Evolutionary conservation across 2,888 invertebrate genomes (phyloP).

Genomic region (Ochlodes sylvanus): DNA sequence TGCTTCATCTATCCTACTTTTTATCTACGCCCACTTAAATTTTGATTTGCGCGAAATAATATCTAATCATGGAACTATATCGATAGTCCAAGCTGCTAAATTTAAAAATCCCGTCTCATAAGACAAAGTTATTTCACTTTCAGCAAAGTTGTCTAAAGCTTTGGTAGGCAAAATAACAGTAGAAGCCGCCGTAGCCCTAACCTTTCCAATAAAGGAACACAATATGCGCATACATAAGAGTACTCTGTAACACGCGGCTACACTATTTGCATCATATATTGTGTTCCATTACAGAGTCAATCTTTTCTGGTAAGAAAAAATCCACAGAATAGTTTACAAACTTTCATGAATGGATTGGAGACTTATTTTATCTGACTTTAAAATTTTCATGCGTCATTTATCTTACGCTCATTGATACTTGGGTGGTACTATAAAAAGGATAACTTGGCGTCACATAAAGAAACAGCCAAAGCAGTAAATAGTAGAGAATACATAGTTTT

Average conservation of each 20-base stretch:
- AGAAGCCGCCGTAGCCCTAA: constrained; percentile 8
- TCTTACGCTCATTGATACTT: too few relatives aligned
- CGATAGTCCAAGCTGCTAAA: too few relatives aligned
- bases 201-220: constrained; percentile 30
- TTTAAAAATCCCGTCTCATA: neutral
- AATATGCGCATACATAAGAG: constrained; percentile 22
- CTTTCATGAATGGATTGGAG: neutral
- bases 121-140: neutral
- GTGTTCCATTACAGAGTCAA: constrained; percentile 26
- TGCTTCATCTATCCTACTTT: too few relatives aligned
- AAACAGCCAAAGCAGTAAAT: too few relatives aligned
- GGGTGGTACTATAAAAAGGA: too few relatives aligned
- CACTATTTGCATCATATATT: constrained; percentile 32
- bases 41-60: too few relatives aligned
- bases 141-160: constrained; percentile 1
- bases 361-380: neutral
- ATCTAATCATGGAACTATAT: too few relatives aligned
- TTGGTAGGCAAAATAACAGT: constrained; percentile 7
- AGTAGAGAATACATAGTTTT: too few relatives aligned
- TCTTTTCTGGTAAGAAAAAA: constrained; percentile 13
- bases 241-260: constrained; percentile 20
- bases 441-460: too few relatives aligned
- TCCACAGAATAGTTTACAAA: constrained; percentile 1
- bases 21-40: too few relatives aligned
- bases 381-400: too few relatives aligned